These are phyloP conservation scores for Eugnorisma glareosa DNA, from an alignment of 2,888 invertebrate species.

Conservation along the genomic window DNA sequence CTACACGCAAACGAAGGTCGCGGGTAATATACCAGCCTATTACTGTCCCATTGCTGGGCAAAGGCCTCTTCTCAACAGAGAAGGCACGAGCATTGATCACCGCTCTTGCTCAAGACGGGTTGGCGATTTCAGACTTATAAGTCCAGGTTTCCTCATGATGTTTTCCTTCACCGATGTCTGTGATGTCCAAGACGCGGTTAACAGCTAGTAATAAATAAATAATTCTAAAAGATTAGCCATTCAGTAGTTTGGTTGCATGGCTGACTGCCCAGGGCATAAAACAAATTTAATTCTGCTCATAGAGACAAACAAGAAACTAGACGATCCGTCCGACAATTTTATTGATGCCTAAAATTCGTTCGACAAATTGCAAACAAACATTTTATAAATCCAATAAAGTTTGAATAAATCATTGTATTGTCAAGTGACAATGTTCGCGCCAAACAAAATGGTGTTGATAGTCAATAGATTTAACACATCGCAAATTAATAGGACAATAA, in stretches of 20 bases:
- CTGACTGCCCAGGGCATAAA: not conserved
- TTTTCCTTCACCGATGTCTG: no score
- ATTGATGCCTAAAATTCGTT: conserved; percentile 8
- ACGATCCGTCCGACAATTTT: not conserved
- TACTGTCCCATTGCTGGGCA: no score
- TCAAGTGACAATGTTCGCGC: conserved; percentile 47
- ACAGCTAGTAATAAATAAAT: not conserved
- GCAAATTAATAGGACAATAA: conserved; percentile 46
- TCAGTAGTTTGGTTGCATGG: not conserved
- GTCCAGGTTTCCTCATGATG: no score
- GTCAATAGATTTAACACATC: conserved; percentile 48
- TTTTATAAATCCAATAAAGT: conserved; percentile 33
- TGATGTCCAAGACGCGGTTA: no score
- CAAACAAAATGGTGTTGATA: conserved; percentile 47
- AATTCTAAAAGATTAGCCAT: not conserved
- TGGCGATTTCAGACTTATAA: no score
- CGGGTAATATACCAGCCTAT: no score
- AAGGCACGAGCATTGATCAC: no score
- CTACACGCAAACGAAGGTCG: no score
- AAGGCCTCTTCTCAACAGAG: no score
- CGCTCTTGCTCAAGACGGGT: no score
- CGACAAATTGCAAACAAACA: conserved; percentile 44
- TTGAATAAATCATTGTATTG: conserved; percentile 35
- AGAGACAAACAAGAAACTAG: not conserved
- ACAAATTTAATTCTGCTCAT: not conserved